Percentiles rank a stretch among this genome's conserved stretches.
Conservation (phyloP, 2,113 vertebrate species). For the Trochalopteron elliotii region DNA sequence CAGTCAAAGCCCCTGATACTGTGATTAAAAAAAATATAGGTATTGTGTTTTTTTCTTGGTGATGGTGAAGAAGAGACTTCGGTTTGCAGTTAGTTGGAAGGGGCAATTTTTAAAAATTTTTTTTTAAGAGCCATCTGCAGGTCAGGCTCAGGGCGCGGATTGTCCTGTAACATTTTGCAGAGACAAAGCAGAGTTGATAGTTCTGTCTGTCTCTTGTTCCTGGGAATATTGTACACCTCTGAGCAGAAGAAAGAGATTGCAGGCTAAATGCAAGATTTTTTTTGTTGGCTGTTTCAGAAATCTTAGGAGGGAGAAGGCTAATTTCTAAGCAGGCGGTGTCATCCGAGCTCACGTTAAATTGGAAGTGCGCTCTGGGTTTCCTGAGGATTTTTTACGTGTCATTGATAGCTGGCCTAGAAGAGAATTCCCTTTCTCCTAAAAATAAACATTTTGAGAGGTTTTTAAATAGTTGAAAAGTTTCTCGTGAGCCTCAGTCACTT, state of each 20-base stretch:
- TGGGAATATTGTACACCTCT: slow-evolving; percentile 63
- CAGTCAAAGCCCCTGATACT: background rate
- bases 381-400: slow-evolving; percentile 63
- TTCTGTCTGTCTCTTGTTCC: slow-evolving; percentile 66
- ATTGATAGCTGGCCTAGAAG: slow-evolving; percentile 63
- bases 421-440: slow-evolving; percentile 61
- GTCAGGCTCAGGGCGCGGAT: slow-evolving; percentile 66
- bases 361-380: slow-evolving; percentile 59
- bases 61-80: background rate
- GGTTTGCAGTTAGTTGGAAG: slow-evolving; percentile 46
- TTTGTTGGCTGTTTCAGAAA: slow-evolving; percentile 65
- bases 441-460: slow-evolving; percentile 69
- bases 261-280: background rate
- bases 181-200: slow-evolving; percentile 76
- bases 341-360: slow-evolving; percentile 64
- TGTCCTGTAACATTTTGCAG: slow-evolving; percentile 69
- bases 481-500: slow-evolving; percentile 17
- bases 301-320: slow-evolving; percentile 62
- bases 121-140: slow-evolving; percentile 57
- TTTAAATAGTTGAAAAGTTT: slow-evolving; percentile 65
- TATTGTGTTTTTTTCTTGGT: background rate
- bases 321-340: slow-evolving; percentile 57
- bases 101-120: background rate
- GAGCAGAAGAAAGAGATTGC: slow-evolving; percentile 56
- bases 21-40: background rate